Base-by-base conservation (phyloP, 2,888 invertebrate genomes). In the Melanotus villosus region DNA sequence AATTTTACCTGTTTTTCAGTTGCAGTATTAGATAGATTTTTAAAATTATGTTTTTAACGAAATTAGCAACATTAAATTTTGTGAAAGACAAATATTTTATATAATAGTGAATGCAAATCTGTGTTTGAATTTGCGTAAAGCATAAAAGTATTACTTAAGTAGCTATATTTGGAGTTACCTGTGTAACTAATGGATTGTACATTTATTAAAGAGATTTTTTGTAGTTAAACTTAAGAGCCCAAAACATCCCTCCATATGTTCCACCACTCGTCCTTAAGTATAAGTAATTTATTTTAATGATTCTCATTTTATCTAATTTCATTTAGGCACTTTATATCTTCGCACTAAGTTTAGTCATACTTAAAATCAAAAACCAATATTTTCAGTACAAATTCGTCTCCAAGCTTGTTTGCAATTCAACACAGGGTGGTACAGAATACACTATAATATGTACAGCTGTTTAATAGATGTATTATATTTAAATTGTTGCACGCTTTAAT, bases 101-200 rank as follows among this genome's bases (percentile, higher is more conserved):
- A 73, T 72, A 69, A 74, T 75, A 72, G 68, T 50, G 16, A 14
- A 75, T 69, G 73, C 70, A 75, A 79, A 76, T 78, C 74, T 79
- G 78, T 80, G 76, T 77, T 75, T 76, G 76, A 71, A 77, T 75
- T 62, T 50, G 62, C 52, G 21, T 62, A 14, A 41, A 54, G 30
- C 43, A 18, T 54, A 56, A 77, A 75, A 74, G 73, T 78, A 79
- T 78, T 78, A 80, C 78, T 79, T 80, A 80, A 80, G 78, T 80
- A 81, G 78, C 77, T 77, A 75, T 77, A 75, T 77, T 72, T 75
- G 77, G 76, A 78, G 80, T 81, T 81, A 80, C 79, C 78, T 79
- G 72, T 69, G 72, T 73, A 68, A 74, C 70, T 68, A 64, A 60
- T 68, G 50, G 67, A 71, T 73, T 78, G 77, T 79, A 77, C 73